Percentiles rank a stretch among this genome's conserved stretches.
These are phyloP conservation scores for Diplodus puntazzo DNA, from an alignment of 2,797 vertebrate species.

Conservation along the genomic window DNA sequence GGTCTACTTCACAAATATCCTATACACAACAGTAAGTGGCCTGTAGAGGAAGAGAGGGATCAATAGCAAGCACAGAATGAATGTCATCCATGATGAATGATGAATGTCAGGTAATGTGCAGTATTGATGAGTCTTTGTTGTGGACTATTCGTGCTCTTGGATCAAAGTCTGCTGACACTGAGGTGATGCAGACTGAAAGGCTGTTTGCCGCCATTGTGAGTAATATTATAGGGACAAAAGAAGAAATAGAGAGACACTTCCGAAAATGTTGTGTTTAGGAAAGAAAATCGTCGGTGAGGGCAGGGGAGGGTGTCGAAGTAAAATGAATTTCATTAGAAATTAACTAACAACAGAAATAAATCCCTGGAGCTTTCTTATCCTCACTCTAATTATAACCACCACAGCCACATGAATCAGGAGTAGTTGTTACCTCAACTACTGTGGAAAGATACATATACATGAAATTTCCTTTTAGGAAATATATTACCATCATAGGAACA, in stretches of 20 bases:
- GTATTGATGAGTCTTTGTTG: conserved; percentile 40
- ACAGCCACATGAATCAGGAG: conserved; percentile 53
- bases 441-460: conserved; percentile 51
- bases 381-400: conserved; percentile 67
- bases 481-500: conserved; percentile 16
- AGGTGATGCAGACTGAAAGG: neutral
- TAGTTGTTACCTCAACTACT: conserved; percentile 61
- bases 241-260: conserved; percentile 5
- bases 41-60: conserved; percentile 31
- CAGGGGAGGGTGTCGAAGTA: neutral
- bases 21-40: conserved; percentile 12
- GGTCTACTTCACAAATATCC: conserved; percentile 34
- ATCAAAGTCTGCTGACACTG: conserved; percentile 9
- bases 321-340: conserved; percentile 64
- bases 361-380: conserved; percentile 57
- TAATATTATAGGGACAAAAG: conserved; percentile 15
- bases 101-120: conserved; percentile 34
- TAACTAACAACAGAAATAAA: conserved; percentile 60
- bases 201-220: conserved; percentile 15
- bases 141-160: neutral
- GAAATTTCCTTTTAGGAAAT: conserved; percentile 46
- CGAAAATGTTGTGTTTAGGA: neutral
- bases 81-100: conserved; percentile 41
- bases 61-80: conserved; percentile 42
- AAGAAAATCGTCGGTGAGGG: conserved; percentile 16